Evolutionary conservation across 2,113 vertebrate species (phyloP), one percentile per base, ranked within the genome.

Genomic region (Vicugna pacos): DNA sequence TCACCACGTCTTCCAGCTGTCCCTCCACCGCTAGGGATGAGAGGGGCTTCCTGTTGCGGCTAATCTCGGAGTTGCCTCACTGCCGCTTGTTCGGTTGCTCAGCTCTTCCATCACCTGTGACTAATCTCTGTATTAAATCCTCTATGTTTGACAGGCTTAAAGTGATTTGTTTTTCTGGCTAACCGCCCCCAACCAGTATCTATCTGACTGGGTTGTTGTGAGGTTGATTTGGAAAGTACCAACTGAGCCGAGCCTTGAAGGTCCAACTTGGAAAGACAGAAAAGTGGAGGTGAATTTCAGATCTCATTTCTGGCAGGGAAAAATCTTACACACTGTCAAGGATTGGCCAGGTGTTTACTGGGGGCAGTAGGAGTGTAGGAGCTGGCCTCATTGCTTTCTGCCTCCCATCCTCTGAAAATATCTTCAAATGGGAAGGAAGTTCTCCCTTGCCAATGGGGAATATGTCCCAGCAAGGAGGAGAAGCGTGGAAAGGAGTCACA

Each of bases 221-320:
- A 64, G 42, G 42, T n/a, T 89, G 73, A 76, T 48, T 85, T 76
- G 69, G 6, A 16, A 95, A 85, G 62, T 46, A 69, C 30, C 81
- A 54, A 28, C 15, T n/a, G 58, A 54, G 65, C 20, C 70, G 52
- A 92, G 11, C 14, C 56, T 86, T 89, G 38, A 93, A 50, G 58
- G 60, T 82, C 79, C 85, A 62, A 92, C 76, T 80, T 81, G 42
- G 35, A 89, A 95, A 91, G 70, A 85, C 24, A 96, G 87, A 97
- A 75, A 58, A 54, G 42, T 56, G 42, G 1, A 13, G 20, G 12
- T 1, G 52, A 17, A 42, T 76, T 69, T 85, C 46, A 86, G 73
- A 73, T 92, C 58, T 92, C 65, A 46, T 72, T 89, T 82, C 42
- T 42, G 16, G 22, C 46, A 86, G 65, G 54, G 38, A 86, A 89